A percentile compares a stretch with the other conserved stretches of the same genome.
These are phyloP conservation scores for Amazona guildingii DNA, from an alignment of 2,113 vertebrate species.

Conservation along the genomic window DNA sequence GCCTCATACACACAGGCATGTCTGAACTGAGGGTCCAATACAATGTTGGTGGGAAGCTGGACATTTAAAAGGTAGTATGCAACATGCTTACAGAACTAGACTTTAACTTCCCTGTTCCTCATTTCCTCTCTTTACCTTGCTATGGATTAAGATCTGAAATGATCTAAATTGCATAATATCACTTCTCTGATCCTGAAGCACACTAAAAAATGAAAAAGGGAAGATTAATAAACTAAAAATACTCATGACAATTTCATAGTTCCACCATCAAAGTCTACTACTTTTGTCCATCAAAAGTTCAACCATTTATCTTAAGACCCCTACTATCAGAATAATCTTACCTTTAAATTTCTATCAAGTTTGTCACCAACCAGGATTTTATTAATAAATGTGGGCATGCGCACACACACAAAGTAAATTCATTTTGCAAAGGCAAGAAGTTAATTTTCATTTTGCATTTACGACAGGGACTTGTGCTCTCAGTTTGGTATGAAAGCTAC, in stretches of 20 bases:
- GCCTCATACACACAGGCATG: rapidly evolving
- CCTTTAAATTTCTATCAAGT: not conserved
- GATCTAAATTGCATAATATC: not conserved
- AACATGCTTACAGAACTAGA: not conserved
- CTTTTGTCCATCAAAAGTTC: not conserved
- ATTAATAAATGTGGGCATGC: not conserved
- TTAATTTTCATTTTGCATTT: not conserved
- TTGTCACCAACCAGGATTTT: not conserved
- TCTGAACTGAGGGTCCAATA: not conserved
- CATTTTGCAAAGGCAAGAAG: not conserved
- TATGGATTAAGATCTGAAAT: not conserved
- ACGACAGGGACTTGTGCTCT: not conserved
- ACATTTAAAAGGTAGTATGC: not conserved
- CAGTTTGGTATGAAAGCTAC: not conserved
- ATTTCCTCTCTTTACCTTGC: not conserved
- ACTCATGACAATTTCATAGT: not conserved
- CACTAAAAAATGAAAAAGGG: not conserved
- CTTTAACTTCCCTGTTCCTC: not conserved
- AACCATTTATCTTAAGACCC: not conserved
- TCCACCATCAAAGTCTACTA: not conserved
- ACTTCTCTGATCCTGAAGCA: not conserved
- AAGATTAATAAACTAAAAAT: not conserved
- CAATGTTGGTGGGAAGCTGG: not conserved
- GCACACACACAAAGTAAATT: not conserved
- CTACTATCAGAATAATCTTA: not conserved